phyloP scores from a whole-genome alignment of 1,140 invertebrate genomes.

The Lamellibrachia luymesi region DNA sequence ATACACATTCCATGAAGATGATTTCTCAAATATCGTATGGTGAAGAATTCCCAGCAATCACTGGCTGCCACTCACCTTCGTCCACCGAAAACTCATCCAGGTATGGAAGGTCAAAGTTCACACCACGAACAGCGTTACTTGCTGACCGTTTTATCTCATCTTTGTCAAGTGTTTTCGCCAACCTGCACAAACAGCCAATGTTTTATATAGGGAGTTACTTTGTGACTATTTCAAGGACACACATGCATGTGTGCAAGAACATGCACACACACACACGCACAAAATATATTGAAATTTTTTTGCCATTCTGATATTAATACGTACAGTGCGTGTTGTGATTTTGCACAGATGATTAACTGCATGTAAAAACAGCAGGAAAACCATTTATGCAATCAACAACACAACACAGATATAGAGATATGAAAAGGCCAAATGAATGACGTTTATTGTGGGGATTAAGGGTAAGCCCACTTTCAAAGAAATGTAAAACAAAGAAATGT shows the following conservation, averaged over 20 bases:
- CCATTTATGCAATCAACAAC: no score
- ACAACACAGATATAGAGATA: no score
- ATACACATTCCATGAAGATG: constrained; percentile 2
- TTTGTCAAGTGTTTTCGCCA: not conserved
- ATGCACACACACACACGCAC: not conserved
- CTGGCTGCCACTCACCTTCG: not conserved
- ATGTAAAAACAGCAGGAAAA: no score
- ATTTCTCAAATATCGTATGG: not conserved
- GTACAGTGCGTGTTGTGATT: no score
- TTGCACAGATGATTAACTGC: no score
- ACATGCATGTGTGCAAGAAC: not conserved
- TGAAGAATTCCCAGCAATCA: not conserved
- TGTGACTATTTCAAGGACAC: not conserved
- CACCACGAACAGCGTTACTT: not conserved
- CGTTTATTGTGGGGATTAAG: no score
- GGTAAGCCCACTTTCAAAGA: no score
- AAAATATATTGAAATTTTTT: not conserved
- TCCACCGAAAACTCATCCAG: constrained; percentile 7
- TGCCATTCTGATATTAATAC: no score
- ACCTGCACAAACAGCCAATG: not conserved
- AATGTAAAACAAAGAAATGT: no score
- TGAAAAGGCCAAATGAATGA: no score
- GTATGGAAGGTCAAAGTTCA: constrained; percentile 25
- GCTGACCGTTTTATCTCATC: not conserved
- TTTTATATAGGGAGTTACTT: not conserved